phyloP scores from a whole-genome alignment of 2,888 invertebrate species.

The Rhagonycha fulva region DNA sequence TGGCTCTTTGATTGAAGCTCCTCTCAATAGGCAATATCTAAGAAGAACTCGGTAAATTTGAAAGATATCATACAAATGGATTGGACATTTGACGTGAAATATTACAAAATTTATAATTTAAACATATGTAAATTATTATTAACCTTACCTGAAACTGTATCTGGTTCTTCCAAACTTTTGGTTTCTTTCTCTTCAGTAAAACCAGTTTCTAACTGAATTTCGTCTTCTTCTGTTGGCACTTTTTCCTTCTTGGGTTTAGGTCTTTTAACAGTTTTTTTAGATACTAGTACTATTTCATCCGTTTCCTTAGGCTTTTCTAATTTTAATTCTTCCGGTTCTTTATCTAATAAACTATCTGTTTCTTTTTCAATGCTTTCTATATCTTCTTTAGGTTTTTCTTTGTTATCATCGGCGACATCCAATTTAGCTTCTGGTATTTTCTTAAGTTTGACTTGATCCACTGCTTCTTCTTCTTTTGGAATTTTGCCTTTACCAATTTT shows the following conservation, averaged over 20 bases:
- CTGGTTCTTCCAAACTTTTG: not conserved
- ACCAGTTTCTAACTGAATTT: conserved; percentile 23
- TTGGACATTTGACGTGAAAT: too few relatives aligned
- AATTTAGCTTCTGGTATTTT: conserved; percentile 51
- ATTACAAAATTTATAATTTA: not conserved
- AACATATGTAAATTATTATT: not conserved
- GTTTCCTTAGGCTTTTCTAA: conserved; percentile 38
- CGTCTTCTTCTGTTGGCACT: conserved; percentile 32
- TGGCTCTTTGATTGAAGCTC: too few relatives aligned
- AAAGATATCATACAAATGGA: too few relatives aligned
- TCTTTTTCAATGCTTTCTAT: conserved; percentile 56
- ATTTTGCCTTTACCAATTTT: conserved; percentile 55
- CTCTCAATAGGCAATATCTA: too few relatives aligned
- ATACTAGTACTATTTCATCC: conserved; percentile 26
- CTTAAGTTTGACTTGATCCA: conserved; percentile 48
- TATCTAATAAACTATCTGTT: conserved; percentile 45
- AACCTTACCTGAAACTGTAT: not conserved
- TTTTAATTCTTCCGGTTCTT: conserved; percentile 46
- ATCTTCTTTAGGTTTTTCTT: conserved; percentile 45
- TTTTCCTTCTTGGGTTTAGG: conserved; percentile 29
- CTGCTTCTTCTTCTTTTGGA: conserved; percentile 45
- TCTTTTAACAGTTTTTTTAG: conserved; percentile 24
- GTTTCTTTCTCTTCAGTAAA: not conserved
- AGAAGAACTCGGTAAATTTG: too few relatives aligned
- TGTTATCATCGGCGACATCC: conserved; percentile 22